A percentile compares a stretch with the other conserved stretches of the same genome.
Evolutionary conservation across 2,888 invertebrate genomes (phyloP).

Genomic region (Apamea sordens): DNA sequence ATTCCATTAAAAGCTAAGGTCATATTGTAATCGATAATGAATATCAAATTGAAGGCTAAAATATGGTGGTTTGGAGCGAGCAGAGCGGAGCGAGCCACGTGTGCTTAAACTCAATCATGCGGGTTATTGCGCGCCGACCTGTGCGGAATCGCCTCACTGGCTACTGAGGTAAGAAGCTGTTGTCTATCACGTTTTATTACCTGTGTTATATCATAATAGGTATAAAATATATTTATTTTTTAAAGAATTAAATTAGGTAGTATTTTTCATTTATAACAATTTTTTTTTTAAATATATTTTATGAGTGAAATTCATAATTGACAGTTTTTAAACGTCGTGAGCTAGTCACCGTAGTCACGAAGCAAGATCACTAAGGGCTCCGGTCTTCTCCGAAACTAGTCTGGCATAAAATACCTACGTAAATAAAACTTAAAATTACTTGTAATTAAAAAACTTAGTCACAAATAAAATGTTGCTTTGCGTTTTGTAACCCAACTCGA

Average conservation of each 20-base stretch:
- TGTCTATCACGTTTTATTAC: slow-evolving; percentile 26
- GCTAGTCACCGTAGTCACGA: not conserved
- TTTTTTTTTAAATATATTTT: not conserved
- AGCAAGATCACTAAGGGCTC: not conserved
- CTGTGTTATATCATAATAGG: slow-evolving; percentile 1
- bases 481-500: slow-evolving; percentile 20
- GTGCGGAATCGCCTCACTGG: slow-evolving; percentile 57
- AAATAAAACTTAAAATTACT: not conserved
- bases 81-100: slow-evolving; percentile 37
- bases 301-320: not conserved
- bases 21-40: slow-evolving; percentile 22
- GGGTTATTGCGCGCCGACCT: slow-evolving; percentile 79
- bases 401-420: not conserved
- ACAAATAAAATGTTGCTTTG: slow-evolving; percentile 35
- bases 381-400: not conserved
- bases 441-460: slow-evolving; percentile 28
- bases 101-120: slow-evolving; percentile 77
- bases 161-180: slow-evolving; percentile 61
- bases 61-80: slow-evolving; percentile 10
- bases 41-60: slow-evolving; percentile 31
- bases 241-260: not conserved
- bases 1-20: not conserved
- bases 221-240: not conserved
- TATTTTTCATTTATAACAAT: not conserved
- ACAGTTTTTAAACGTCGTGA: not conserved